Evolutionary conservation across 2,797 vertebrate species (phyloP), one percentile per base, ranked within the genome.

Genomic region (Hyperoplus lanceolatus): DNA sequence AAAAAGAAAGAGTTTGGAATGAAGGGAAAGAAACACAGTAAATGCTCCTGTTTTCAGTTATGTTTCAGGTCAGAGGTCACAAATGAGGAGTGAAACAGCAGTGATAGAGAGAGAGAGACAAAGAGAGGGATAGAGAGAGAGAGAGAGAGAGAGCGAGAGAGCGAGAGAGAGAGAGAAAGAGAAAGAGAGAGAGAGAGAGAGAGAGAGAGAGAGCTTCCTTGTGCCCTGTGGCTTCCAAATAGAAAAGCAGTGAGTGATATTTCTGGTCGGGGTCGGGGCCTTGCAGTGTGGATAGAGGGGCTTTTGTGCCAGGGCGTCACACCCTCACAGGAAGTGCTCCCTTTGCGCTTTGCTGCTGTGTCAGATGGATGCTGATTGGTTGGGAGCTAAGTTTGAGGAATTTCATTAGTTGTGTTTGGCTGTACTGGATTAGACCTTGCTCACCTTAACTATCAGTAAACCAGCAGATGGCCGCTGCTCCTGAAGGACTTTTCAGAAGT

Each of bases 281-380:
- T 48, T 38, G 45, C 15, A 60, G 43, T 29, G 65, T 60, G 70
- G 42, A 95, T 83, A 93, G 90, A 93, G 82, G 72, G 57, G 68
- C 88, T 90, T 93, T 95, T 94, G 93, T 94, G 55, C 77, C 15
- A 29, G n/a, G 62, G 67, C 5, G 83, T 81, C 85, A 87, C 87
- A 86, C 89, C 92, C 89, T 88, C 74, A 83, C 66, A 48, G 85
- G 90, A 93, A 92, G 89, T 87, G 77, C 87, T 90, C 73, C 80
- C 79, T 93, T 81, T 86, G 86, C 78, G 3, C 79, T 86, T 29
- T 29, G 29, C 60, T 73, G 75, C 77, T 70, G 80, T 39, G 58
- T 73, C 54, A 11, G 76, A 79, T 53, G 36, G 77, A 76, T 59
- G 79, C 73, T 75, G 80, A 72, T 70, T 87, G 80, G 73, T 29